A percentile compares a stretch with the other conserved stretches of the same genome.
Evolutionary conservation across 2,888 invertebrate species (phyloP).

Genomic region (Drosophila dives): DNA sequence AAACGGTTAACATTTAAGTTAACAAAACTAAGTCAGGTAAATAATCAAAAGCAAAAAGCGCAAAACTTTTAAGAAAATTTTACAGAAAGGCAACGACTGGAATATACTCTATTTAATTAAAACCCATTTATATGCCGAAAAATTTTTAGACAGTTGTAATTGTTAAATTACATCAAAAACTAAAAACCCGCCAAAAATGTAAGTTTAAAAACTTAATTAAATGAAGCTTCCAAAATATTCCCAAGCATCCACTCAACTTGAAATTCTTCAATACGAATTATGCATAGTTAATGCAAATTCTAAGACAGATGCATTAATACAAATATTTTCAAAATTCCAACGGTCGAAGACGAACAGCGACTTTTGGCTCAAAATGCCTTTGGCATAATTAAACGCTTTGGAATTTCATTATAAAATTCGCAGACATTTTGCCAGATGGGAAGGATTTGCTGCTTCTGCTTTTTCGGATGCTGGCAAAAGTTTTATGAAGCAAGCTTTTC

Average conservation of each 20-base stretch:
- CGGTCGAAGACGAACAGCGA: constrained; percentile 26
- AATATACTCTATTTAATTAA: neutral
- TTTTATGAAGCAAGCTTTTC: constrained; percentile 21
- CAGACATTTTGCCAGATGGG: constrained; percentile 55
- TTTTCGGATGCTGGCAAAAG: constrained; percentile 10
- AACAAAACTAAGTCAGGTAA: neutral
- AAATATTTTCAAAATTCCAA: constrained; percentile 40
- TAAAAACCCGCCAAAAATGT: neutral
- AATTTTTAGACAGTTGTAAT: neutral
- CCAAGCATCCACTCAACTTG: neutral
- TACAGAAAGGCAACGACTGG: neutral
- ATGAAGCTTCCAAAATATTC: neutral
- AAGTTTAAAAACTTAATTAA: neutral
- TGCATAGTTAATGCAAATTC: constrained; percentile 19
- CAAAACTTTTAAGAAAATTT: neutral
- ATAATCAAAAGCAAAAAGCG: neutral
- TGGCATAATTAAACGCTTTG: constrained; percentile 69
- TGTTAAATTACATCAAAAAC: neutral
- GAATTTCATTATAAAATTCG: constrained; percentile 77
- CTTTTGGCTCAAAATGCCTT: constrained; percentile 47
- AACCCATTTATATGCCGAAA: neutral
- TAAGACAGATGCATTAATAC: constrained; percentile 21
- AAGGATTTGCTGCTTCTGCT: constrained; percentile 33
- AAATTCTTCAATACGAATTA: constrained; percentile 1
- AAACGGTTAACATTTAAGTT: constrained; percentile 5